These are phyloP conservation scores for Pteronotus mesoamericanus DNA, from an alignment of 2,797 vertebrate species.

Conservation along the genomic window DNA sequence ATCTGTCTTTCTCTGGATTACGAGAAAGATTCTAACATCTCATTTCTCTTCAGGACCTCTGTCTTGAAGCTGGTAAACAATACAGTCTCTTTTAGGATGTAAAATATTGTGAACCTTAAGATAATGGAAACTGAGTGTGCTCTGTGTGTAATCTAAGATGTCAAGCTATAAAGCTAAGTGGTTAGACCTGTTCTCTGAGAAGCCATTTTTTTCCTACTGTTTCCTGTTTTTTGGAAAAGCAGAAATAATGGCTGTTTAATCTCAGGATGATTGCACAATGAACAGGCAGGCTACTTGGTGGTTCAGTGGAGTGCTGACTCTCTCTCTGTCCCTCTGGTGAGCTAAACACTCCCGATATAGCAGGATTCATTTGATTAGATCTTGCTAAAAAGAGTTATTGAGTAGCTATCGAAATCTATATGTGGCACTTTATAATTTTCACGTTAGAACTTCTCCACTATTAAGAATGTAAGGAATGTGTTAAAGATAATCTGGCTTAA, in stretches of 20 bases:
- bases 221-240: not conserved
- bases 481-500: not conserved
- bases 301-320: not conserved
- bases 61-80: not conserved
- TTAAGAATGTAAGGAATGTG: not conserved
- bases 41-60: not conserved
- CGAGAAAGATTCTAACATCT: not conserved
- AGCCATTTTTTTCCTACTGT: not conserved
- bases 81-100: not conserved
- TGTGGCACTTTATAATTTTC: not conserved
- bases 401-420: not conserved
- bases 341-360: not conserved
- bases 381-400: not conserved
- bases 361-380: not conserved
- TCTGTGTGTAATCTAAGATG: not conserved
- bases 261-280: not conserved
- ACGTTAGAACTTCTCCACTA: not conserved
- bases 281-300: not conserved
- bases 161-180: constrained; percentile 10
- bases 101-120: not conserved
- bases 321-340: not conserved
- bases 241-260: not conserved
- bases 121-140: not conserved
- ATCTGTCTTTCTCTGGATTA: not conserved
- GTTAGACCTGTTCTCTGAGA: not conserved